Evolutionary conservation across 2,797 vertebrate species (phyloP).

Genomic region (Trachops cirrhosus): DNA sequence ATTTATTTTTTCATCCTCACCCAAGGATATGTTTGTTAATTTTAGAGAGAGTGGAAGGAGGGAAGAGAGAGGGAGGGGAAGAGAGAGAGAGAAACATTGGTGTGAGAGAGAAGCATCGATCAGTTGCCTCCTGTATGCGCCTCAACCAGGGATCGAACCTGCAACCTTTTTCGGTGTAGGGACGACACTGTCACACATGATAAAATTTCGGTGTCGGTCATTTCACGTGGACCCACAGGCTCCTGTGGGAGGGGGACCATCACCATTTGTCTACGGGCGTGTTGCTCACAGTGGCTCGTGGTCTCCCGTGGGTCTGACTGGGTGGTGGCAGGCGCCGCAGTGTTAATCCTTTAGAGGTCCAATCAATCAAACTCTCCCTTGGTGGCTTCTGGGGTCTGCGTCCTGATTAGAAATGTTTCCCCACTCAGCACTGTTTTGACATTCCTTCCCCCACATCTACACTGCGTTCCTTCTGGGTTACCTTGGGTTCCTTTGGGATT

Average conservation of each 20-base stretch:
- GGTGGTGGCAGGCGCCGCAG: not conserved
- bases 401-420: not conserved
- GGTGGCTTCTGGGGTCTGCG: not conserved
- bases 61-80: too few species aligned
- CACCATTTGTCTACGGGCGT: rapidly evolving
- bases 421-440: not conserved
- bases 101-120: too few species aligned
- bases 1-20: too few species aligned
- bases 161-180: too few species aligned
- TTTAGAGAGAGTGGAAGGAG: too few species aligned
- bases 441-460: not conserved
- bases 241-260: too few species aligned
- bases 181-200: too few species aligned
- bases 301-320: not conserved
- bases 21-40: too few species aligned
- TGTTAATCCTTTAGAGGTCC: not conserved
- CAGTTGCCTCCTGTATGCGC: too few species aligned
- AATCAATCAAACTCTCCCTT: not conserved
- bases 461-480: not conserved
- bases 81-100: too few species aligned
- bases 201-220: not conserved
- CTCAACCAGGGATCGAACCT: too few species aligned
- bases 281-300: not conserved
- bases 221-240: too few species aligned
- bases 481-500: not conserved